Conservation (phyloP, 2,888 invertebrate genomes). For the Matsumyia berberina region DNA sequence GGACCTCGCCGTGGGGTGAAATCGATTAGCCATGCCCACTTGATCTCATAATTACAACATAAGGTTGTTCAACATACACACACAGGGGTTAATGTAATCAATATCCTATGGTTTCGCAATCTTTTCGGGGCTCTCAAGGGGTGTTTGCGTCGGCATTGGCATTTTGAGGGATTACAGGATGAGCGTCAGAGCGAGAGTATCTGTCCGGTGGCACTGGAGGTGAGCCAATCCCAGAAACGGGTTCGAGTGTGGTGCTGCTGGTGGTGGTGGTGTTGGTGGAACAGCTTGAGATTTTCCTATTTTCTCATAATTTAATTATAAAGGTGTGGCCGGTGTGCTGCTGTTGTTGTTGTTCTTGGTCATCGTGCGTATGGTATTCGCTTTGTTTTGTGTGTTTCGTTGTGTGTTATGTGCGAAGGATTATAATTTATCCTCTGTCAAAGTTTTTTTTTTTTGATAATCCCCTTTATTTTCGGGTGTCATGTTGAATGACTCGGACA, state of each 20-base stretch:
- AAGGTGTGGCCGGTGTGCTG: slow-evolving; percentile 73
- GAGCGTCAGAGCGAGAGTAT: slow-evolving; percentile 27
- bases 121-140: slow-evolving; percentile 37
- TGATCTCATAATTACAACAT: slow-evolving; percentile 82
- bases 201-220: slow-evolving; percentile 40
- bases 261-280: slow-evolving; percentile 35
- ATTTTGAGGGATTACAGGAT: slow-evolving; percentile 69
- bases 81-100: slow-evolving; percentile 70
- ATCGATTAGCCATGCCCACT: slow-evolving; percentile 83
- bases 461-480: slow-evolving; percentile 65
- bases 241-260: slow-evolving; percentile 7
- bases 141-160: slow-evolving; percentile 46
- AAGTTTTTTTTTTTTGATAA: slow-evolving; percentile 49
- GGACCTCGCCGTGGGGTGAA: slow-evolving; percentile 77
- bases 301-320: slow-evolving; percentile 76
- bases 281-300: slow-evolving; percentile 75
- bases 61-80: slow-evolving; percentile 59
- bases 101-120: slow-evolving; percentile 74
- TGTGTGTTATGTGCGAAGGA: slow-evolving; percentile 35
- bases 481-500: slow-evolving; percentile 60
- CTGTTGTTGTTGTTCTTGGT: slow-evolving; percentile 23
- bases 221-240: slow-evolving; percentile 70
- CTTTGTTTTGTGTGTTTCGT: slow-evolving; percentile 29
- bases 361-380: slow-evolving; percentile 33
- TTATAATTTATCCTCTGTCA: slow-evolving; percentile 74